Percentiles rank a stretch among this genome's conserved stretches.
Evolutionary conservation across 2,113 vertebrate genomes (phyloP).

Genomic region (Tinamus guttatus): DNA sequence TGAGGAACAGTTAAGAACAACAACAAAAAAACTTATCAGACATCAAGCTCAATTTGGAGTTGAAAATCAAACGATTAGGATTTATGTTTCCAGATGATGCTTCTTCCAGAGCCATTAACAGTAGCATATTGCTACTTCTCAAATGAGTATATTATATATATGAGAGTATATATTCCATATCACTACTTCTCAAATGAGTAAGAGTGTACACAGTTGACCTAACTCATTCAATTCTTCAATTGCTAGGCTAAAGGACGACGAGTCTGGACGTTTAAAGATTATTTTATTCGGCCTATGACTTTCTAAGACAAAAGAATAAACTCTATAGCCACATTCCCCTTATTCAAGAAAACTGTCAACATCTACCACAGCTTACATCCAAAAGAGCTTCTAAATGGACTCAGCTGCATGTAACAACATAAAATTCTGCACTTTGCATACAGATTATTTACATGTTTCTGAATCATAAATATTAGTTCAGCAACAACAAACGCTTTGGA

Average conservation of each 20-base stretch:
- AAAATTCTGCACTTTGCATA: neutral
- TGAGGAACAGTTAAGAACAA: neutral
- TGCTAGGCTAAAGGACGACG: neutral
- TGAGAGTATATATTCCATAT: too few relatives aligned
- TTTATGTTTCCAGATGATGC: neutral
- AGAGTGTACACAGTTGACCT: neutral
- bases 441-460: neutral
- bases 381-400: neutral
- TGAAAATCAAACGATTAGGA: neutral
- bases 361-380: neutral
- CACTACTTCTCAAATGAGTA: neutral
- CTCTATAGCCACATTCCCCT: neutral
- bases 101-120: neutral
- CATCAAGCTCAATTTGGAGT: neutral
- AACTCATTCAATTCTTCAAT: neutral
- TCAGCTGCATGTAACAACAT: neutral
- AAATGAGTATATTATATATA: neutral
- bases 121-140: neutral
- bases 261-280: neutral
- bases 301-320: neutral
- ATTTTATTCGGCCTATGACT: neutral
- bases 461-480: neutral
- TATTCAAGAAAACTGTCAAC: neutral
- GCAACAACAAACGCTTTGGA: neutral
- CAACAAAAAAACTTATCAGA: neutral